Conservation (phyloP, 2,797 vertebrate genomes). For the Ficedula albicollis region DNA sequence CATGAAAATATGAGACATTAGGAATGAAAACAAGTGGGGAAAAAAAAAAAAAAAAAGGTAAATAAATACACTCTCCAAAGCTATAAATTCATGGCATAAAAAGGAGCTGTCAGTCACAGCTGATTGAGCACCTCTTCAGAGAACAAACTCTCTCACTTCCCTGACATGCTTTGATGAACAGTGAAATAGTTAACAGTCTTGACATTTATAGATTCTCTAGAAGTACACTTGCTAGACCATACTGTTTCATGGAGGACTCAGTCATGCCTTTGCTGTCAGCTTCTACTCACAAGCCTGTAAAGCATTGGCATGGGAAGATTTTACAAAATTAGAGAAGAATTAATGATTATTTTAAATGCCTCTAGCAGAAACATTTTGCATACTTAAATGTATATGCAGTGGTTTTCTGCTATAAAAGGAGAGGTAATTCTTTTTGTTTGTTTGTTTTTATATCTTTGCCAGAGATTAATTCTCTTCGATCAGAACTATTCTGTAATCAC, state of each 20-base stretch:
- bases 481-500: neutral
- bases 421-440: accelerated
- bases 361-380: neutral
- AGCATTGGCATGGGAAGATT: accelerated
- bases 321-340: neutral
- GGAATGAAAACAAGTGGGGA: neutral
- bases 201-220: neutral
- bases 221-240: neutral
- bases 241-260: neutral
- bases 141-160: neutral
- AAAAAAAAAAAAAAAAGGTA: neutral
- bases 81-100: neutral
- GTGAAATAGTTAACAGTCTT: conserved; percentile 28
- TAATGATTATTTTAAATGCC: neutral
- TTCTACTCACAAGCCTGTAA: neutral
- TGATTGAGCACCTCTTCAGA: neutral
- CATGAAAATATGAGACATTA: neutral
- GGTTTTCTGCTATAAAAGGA: neutral
- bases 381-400: neutral
- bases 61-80: neutral
- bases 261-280: neutral
- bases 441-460: neutral
- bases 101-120: conserved; percentile 10
- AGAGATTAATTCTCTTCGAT: neutral
- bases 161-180: conserved; percentile 38